phyloP scores from a whole-genome alignment of 35 echinoderm and acorn worm species.

The Lytechinus pictus region DNA sequence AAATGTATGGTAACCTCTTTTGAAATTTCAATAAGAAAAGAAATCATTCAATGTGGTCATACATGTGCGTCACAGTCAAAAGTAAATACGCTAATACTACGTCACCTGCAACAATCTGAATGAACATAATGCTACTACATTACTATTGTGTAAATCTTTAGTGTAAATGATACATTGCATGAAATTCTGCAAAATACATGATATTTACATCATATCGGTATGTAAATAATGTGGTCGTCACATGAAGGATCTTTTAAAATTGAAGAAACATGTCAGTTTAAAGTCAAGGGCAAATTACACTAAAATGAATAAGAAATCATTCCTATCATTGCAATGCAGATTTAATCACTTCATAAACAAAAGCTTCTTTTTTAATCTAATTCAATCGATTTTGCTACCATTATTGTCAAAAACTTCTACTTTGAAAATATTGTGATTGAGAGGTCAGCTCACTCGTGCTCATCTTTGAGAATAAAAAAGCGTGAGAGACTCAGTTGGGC shows the following conservation, averaged over 20 bases:
- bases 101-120: neutral
- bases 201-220: neutral
- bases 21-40: neutral
- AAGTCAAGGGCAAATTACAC: neutral
- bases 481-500: neutral
- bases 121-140: neutral
- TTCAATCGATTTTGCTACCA: neutral
- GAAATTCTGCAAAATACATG: neutral
- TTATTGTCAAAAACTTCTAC: neutral
- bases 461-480: neutral
- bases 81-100: neutral
- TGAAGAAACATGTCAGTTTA: neutral
- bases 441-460: neutral
- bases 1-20: neutral
- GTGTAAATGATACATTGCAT: neutral
- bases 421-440: neutral
- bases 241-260: neutral
- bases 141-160: neutral
- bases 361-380: neutral
- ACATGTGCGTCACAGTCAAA: neutral
- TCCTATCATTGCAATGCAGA: neutral
- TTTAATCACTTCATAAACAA: neutral
- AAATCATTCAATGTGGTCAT: neutral
- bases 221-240: neutral
- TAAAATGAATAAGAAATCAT: neutral